phyloP scores from a whole-genome alignment of 1,140 invertebrate species.

The Penaeus indicus region DNA sequence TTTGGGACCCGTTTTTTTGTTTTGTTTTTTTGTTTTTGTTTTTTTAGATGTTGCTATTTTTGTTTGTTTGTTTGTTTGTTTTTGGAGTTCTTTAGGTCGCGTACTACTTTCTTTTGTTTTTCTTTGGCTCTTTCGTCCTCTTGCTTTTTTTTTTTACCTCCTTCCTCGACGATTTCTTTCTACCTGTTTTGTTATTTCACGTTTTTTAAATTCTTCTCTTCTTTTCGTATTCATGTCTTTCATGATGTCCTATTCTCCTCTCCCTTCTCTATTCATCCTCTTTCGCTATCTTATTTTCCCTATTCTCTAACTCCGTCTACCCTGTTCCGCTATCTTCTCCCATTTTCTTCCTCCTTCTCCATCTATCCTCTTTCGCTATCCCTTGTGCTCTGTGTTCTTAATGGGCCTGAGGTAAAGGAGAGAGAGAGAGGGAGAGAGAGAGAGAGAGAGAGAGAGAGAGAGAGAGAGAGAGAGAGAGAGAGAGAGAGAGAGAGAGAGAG shows the following conservation, averaged over 20 bases:
- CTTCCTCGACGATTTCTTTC: background rate
- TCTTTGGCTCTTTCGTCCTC: slow-evolving; percentile 3
- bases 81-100: background rate
- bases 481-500: no score
- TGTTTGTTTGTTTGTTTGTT: slow-evolving; percentile 23
- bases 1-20: background rate
- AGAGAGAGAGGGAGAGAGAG: background rate
- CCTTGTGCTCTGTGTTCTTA: background rate
- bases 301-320: background rate
- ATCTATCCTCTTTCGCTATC: background rate
- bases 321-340: background rate
- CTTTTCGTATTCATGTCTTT: background rate
- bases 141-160: slow-evolving; percentile 1
- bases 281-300: background rate
- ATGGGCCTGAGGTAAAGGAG: background rate
- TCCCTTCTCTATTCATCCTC: background rate
- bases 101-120: background rate
- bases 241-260: background rate
- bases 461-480: background rate
- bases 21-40: no score
- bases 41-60: background rate
- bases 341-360: background rate
- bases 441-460: background rate
- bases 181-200: background rate
- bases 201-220: slow-evolving; percentile 3